Evolutionary conservation across 2,113 vertebrate genomes (phyloP).

Genomic region (Symphodus melops): DNA sequence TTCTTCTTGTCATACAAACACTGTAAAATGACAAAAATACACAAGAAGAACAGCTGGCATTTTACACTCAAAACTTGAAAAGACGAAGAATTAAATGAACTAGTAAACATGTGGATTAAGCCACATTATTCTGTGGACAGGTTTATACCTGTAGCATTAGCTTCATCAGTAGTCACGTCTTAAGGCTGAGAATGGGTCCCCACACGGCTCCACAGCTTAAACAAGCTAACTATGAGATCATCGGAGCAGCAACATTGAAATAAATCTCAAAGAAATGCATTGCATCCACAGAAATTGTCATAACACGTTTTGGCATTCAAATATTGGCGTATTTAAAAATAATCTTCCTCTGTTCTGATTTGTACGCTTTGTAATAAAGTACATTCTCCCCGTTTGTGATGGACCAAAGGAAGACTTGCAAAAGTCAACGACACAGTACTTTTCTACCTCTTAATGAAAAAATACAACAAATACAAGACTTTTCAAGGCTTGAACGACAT

Average conservation of each 20-base stretch:
- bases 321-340: conserved; percentile 66
- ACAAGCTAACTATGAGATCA: conserved; percentile 60
- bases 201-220: conserved; percentile 51
- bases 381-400: conserved; percentile 68
- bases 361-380: conserved; percentile 63
- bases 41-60: conserved; percentile 53
- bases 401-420: conserved; percentile 73
- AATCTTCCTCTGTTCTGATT: conserved; percentile 56
- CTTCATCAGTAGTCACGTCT: conserved; percentile 67
- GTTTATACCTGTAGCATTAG: conserved; percentile 63
- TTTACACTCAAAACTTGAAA: conserved; percentile 49
- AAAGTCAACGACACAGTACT: conserved; percentile 26
- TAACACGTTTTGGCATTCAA: conserved; percentile 76
- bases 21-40: conserved; percentile 49
- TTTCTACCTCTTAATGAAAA: conserved; percentile 30
- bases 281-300: conserved; percentile 62
- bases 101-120: conserved; percentile 58
- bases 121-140: conserved; percentile 60
- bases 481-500: conserved; percentile 43
- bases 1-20: conserved; percentile 54
- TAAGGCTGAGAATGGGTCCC: conserved; percentile 78
- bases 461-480: conserved; percentile 17
- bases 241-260: conserved; percentile 66
- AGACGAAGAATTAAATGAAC: conserved; percentile 43
- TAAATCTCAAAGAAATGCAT: conserved; percentile 51